These are phyloP conservation scores for Mastomys natalensis DNA, from an alignment of 2,113 vertebrate species.

Conservation along the genomic window DNA sequence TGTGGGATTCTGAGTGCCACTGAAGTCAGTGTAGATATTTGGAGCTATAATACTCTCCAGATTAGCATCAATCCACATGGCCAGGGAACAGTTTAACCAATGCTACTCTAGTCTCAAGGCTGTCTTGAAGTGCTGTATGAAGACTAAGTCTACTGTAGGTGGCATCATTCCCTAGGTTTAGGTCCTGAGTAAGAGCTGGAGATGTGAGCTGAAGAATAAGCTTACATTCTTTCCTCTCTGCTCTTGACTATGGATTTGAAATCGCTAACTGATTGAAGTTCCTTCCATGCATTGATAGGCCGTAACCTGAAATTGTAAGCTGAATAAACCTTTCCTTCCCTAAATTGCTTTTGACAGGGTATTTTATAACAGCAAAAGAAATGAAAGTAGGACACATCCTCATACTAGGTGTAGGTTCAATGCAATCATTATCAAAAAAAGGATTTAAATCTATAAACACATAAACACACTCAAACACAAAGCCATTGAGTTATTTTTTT, in stretches of 20 bases:
- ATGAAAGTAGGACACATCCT: not conserved
- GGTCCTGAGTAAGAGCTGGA: not conserved
- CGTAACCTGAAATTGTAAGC: not conserved
- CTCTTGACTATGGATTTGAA: not conserved
- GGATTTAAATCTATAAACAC: not conserved
- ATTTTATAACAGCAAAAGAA: not conserved
- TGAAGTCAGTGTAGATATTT: not conserved
- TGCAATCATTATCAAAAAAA: not conserved
- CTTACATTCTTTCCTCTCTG: not conserved
- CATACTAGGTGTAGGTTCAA: not conserved
- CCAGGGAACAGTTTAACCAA: not conserved
- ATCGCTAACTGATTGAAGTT: not conserved
- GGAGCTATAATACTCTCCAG: not conserved
- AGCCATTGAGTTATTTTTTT: not conserved
- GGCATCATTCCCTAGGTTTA: not conserved
- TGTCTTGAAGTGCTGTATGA: not conserved
- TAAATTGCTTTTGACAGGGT: not conserved
- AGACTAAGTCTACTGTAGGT: not conserved
- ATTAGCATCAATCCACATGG: not conserved
- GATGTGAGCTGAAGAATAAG: not conserved
- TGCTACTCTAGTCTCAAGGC: not conserved
- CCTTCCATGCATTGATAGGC: not conserved
- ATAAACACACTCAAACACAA: not conserved
- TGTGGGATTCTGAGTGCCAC: not conserved
- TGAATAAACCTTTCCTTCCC: not conserved